Evolutionary conservation across 2,888 invertebrate genomes (phyloP).

Genomic region (Cremastobaeus sp.): DNA sequence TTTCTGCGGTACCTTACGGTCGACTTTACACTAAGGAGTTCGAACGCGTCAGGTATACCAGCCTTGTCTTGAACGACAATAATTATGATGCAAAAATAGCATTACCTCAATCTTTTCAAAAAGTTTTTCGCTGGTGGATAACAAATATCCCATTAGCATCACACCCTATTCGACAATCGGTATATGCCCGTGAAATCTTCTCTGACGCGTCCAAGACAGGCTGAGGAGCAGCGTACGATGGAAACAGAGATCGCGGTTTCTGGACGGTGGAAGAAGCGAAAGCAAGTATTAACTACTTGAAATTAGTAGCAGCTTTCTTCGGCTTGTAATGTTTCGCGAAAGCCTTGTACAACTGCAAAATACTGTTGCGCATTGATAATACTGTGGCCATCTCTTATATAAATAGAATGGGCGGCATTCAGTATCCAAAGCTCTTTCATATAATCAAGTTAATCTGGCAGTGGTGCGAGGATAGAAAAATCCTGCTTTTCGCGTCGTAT

Average conservation of each 20-base stretch:
- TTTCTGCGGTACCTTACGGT: neutral
- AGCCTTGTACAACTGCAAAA: too few relatives aligned
- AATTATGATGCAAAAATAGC: conserved; percentile 2
- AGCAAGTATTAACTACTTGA: neutral
- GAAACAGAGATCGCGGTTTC: neutral
- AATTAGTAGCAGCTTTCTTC: conserved; percentile 3
- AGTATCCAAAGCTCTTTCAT: too few relatives aligned
- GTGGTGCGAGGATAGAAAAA: neutral
- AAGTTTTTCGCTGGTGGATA: neutral
- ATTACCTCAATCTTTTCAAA: neutral
- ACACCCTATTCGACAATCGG: neutral
- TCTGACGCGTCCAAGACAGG: conserved; percentile 37
- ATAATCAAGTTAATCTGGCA: too few relatives aligned
- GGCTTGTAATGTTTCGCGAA: too few relatives aligned
- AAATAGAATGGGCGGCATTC: too few relatives aligned
- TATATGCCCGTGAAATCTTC: conserved; percentile 16
- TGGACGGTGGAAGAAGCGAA: neutral
- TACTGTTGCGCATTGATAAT: too few relatives aligned
- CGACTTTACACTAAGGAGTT: conserved; percentile 6
- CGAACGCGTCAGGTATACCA: conserved; percentile 39
- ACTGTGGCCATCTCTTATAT: too few relatives aligned
- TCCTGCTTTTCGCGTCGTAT: conserved; percentile 9
- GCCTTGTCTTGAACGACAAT: conserved; percentile 18
- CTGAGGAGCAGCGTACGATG: conserved; percentile 35
- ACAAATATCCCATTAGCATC: neutral